Base-by-base conservation (phyloP, 1,140 invertebrate genomes). In the Zaprionus taronus region DNA sequence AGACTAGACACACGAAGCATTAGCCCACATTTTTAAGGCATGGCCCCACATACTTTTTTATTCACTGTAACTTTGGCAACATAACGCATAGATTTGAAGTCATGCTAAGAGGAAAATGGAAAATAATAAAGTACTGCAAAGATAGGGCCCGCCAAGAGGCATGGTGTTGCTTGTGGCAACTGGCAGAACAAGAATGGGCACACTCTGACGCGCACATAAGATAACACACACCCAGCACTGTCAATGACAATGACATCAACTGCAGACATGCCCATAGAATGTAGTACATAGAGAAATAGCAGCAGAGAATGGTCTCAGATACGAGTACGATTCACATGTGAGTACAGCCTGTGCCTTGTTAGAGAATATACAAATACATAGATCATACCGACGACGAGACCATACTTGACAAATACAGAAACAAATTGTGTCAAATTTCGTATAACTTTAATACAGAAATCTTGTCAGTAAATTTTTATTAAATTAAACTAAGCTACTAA, bases 161-260 rank as follows among this genome's bases (percentile, higher is more conserved):
- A 65, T 17, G n/a, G 41, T 36, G 47, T 65, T 60, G 55, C 31
- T 58, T 67, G 69, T 17, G 55, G 55, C 64, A 69, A 63, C 49
- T 69, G 49, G 44, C 44, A 61, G 36, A 60, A 68, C 64, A 60
- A 62, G 64, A 51, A 34, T 24, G 53, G 41, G 22, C 44, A 68
- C 15, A 56, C 11, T 22, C 64, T 65, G 14, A 56, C 11, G 44
- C 62, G 49, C n/a, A 49, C 20, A 65, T 58, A 60, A 77, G 83
- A 77, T 77, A 86, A 83, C 77, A 74, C 69, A 73, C 66, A 76
- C 63, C 80, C 66, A 73, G 74, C 68, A 83, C 77, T 87, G 83
- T 81, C 84, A 83, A 80, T 87, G 84, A 89, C 83, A 87, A 89
- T 89, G 84, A 81, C 84, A 87, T 89, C 80, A 89, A 80, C 78